These are phyloP conservation scores for Muntiacus reevesi DNA, from an alignment of 2,113 vertebrate genomes.

Conservation along the genomic window DNA sequence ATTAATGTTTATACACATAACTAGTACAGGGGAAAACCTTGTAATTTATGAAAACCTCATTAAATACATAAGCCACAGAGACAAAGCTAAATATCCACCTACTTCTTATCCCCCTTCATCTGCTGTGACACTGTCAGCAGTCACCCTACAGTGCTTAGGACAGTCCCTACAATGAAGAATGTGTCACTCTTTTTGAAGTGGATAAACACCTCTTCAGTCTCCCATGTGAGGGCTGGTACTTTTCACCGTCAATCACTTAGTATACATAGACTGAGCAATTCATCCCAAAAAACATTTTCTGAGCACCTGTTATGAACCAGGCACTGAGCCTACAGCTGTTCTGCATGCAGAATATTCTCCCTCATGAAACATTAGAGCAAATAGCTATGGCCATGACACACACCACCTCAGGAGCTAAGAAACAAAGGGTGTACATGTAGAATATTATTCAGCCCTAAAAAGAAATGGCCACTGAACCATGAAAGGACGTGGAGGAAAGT, in stretches of 20 bases:
- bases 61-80: not conserved
- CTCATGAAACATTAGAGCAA: not conserved
- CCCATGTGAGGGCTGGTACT: not conserved
- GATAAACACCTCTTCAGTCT: not conserved
- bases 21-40: not conserved
- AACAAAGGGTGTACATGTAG: not conserved
- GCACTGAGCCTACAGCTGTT: not conserved
- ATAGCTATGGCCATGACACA: no score
- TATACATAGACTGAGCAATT: fast-evolving
- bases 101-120: no score
- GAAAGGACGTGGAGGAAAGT: not conserved
- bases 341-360: not conserved
- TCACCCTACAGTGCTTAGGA: not conserved
- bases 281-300: not conserved
- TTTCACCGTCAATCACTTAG: not conserved
- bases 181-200: not conserved
- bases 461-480: not conserved
- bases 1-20: not conserved
- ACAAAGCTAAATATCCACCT: not conserved
- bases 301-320: not conserved
- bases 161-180: fast-evolving
- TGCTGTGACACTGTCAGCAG: not conserved
- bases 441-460: not conserved
- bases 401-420: not conserved
- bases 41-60: not conserved